phyloP scores from a whole-genome alignment of 2,113 vertebrate genomes.

The Corvus cornix region DNA sequence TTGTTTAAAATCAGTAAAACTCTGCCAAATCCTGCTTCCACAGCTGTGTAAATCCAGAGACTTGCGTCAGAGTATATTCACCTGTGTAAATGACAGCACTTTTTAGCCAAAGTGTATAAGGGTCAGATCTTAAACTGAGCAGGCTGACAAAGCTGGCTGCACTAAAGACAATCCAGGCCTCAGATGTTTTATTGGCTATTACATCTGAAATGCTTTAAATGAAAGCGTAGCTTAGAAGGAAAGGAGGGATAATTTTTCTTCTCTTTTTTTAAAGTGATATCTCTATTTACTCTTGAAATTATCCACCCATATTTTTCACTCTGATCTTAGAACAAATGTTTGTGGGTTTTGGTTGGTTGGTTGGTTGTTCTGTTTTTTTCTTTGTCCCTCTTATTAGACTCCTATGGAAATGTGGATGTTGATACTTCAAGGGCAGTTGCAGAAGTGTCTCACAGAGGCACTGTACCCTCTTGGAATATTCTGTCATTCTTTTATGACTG shows the following conservation, averaged over 20 bases:
- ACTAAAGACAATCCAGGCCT: neutral
- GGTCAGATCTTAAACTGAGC: neutral
- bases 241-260: neutral
- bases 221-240: neutral
- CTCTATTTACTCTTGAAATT: neutral
- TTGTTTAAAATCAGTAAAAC: neutral
- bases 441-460: neutral
- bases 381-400: neutral
- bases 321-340: neutral
- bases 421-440: neutral
- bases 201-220: neutral
- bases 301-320: neutral
- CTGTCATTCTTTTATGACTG: neutral
- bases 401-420: neutral
- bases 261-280: neutral
- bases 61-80: constrained; percentile 24
- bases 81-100: constrained; percentile 38
- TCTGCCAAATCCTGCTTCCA: constrained; percentile 22
- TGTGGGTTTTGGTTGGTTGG: neutral
- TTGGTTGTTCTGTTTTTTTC: neutral
- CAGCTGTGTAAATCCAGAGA: constrained; percentile 40
- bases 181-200: neutral
- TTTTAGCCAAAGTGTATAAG: constrained; percentile 26
- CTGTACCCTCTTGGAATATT: neutral
- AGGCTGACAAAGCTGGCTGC: neutral